phyloP scores from a whole-genome alignment of 2,797 vertebrate species.

The Spea hammondii region DNA sequence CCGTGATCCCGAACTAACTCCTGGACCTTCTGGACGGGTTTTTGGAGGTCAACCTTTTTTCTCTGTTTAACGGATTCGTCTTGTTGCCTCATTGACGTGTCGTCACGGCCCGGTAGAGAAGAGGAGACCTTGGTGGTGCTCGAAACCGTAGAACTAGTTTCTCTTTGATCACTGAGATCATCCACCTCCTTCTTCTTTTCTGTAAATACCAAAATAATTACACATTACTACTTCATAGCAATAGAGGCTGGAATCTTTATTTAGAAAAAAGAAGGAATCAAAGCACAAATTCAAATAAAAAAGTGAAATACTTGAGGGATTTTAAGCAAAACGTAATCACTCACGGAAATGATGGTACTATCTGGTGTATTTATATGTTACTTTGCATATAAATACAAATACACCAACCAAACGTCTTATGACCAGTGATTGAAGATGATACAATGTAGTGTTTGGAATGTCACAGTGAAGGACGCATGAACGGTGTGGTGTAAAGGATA shows the following conservation, averaged over 20 bases:
- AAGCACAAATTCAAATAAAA: slow-evolving; percentile 19
- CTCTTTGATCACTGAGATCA: not conserved
- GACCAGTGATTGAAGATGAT: slow-evolving; percentile 22
- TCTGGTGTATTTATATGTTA: slow-evolving; percentile 10
- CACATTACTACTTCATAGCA: not conserved
- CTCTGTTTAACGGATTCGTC: slow-evolving; percentile 28
- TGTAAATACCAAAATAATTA: slow-evolving; percentile 20
- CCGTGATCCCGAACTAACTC: slow-evolving; percentile 29
- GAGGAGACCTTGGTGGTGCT: slow-evolving; percentile 18
- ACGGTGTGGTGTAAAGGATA: slow-evolving; percentile 48
- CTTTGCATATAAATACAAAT: slow-evolving; percentile 21
- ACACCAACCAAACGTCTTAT: slow-evolving; percentile 8
- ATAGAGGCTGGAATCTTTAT: not conserved
- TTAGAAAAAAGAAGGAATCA: not conserved
- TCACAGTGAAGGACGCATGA: slow-evolving; percentile 35
- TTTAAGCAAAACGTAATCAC: slow-evolving; percentile 23
- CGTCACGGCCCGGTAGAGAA: slow-evolving; percentile 11
- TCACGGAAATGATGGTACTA: slow-evolving; percentile 25
- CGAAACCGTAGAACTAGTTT: slow-evolving; percentile 2
- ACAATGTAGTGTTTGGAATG: slow-evolving; percentile 24
- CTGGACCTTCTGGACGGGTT: slow-evolving; percentile 25
- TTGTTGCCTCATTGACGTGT: slow-evolving; percentile 33
- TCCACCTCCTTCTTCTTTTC: slow-evolving; percentile 33
- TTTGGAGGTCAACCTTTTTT: slow-evolving; percentile 14
- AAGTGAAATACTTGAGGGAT: slow-evolving; percentile 25